Base-by-base conservation (phyloP, 1,140 invertebrate genomes). In the Scylla paramamosain region DNA sequence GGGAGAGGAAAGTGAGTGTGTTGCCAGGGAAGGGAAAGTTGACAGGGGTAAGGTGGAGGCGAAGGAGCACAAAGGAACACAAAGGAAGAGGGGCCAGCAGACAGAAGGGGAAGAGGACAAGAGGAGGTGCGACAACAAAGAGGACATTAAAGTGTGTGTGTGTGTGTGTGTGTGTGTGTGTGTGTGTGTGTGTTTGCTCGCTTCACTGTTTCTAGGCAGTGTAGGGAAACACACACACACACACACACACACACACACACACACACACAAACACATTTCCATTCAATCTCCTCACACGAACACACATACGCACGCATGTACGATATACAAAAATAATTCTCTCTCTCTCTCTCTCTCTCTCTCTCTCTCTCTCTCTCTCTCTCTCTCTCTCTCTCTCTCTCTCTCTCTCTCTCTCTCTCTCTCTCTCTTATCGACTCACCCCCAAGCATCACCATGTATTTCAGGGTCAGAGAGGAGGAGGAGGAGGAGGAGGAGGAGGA, bases 231-330 rank as follows among this genome's bases (percentile, higher is more conserved):
- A 77, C 67, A 77, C 67, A 77, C 67, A 77, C 67, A 77, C 67
- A 77, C 67, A 77, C 67, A 77, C 67, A 77, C 67, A 77, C 67
- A 77, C 67, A 77, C 67, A 77, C 67, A 77, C 67, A 77, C 67
- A 77, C 67, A 77, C 67, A 77, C 67, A 77, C 67, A 77, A 6
- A 77, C 67, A 77, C 67, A 77, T 20, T 20, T 20, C 12, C 67
- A 77, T 20, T 20, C 67, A 77, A 12, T 7, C 20, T 20, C 8
- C 25, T 20, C 67, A n/a, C 67, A 77, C 67, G n/a, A 6, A 77
- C 67, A 77, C 25, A 77, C 67, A 67, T 16, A 67, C 59, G 20
- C 10, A 67, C 20, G 20, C 59, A 25, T 16, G 20, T 25, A 67
- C 10, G 4, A 6, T 25, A n/a, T 20, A 77, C 25, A 25, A n/a